phyloP scores from a whole-genome alignment of 2,888 invertebrate species.

The Atrina japonica region DNA sequence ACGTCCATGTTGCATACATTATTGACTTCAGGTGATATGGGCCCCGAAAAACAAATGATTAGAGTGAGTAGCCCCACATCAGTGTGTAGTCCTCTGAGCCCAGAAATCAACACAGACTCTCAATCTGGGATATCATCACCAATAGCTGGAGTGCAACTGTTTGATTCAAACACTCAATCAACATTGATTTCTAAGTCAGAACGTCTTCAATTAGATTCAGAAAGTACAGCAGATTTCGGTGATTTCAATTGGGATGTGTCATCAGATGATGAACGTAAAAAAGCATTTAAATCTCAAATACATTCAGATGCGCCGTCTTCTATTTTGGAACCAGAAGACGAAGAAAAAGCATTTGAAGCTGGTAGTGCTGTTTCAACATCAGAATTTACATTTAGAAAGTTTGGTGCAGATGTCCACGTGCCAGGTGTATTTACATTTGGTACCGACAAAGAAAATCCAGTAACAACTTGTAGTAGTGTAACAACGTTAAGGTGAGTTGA shows the following conservation, averaged over 20 bases:
- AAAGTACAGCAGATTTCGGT: constrained; percentile 13
- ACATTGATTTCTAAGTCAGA: constrained; percentile 67
- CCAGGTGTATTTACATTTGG: constrained; percentile 52
- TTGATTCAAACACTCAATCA: constrained; percentile 65
- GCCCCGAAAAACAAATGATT: not conserved
- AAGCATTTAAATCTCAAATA: constrained; percentile 59
- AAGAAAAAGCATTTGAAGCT: constrained; percentile 64
- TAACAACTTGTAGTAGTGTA: constrained; percentile 2
- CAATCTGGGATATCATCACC: constrained; percentile 50
- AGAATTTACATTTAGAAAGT: constrained; percentile 69
- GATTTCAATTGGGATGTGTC: constrained; percentile 49
- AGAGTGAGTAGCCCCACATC: constrained; percentile 23
- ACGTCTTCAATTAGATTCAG: constrained; percentile 62
- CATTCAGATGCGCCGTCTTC: constrained; percentile 60
- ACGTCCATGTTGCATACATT: constrained; percentile 47
- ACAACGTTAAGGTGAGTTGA: constrained; percentile 25
- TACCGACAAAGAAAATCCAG: constrained; percentile 5
- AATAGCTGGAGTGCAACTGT: constrained; percentile 21
- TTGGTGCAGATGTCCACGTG: constrained; percentile 58
- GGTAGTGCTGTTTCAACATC: constrained; percentile 60
- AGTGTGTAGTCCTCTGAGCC: constrained; percentile 44
- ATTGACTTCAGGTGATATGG: constrained; percentile 37
- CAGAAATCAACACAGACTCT: constrained; percentile 39
- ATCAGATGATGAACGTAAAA: constrained; percentile 50
- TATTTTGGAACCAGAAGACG: constrained; percentile 46